Evolutionary conservation across 2,113 vertebrate species (phyloP).

Genomic region (Pagrus major): DNA sequence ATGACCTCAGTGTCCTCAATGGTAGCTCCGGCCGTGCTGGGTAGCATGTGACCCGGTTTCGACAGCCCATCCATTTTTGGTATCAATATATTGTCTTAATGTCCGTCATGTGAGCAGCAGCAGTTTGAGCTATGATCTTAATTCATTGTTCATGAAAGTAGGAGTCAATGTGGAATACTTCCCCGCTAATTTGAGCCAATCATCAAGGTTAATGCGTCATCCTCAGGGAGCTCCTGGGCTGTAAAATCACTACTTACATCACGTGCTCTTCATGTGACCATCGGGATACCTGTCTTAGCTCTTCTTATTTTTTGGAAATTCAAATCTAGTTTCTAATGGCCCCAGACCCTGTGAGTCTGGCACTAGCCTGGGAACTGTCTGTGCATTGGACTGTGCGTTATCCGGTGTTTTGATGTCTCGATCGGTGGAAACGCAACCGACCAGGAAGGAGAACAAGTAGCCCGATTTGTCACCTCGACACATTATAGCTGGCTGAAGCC

Average conservation of each 20-base stretch:
- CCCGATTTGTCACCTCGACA: slow-evolving; percentile 69
- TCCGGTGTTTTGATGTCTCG: slow-evolving; percentile 73
- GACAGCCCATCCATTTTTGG: slow-evolving; percentile 21
- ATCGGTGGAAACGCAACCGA: slow-evolving; percentile 57
- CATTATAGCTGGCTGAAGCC: slow-evolving; percentile 50
- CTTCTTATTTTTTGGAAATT: not conserved
- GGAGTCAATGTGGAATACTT: slow-evolving; percentile 29
- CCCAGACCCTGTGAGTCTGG: slow-evolving; percentile 33
- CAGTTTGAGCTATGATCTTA: not conserved
- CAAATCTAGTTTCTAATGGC: not conserved
- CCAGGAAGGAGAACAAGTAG: slow-evolving; percentile 53
- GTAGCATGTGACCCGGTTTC: slow-evolving; percentile 58
- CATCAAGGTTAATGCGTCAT: not conserved
- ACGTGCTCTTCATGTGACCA: slow-evolving; percentile 5
- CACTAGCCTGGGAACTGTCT: slow-evolving; percentile 46
- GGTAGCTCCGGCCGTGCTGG: too few relatives aligned
- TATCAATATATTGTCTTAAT: slow-evolving; percentile 35
- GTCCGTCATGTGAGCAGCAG: slow-evolving; percentile 50
- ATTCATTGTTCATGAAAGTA: slow-evolving; percentile 10
- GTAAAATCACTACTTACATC: not conserved
- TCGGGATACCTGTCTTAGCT: not conserved
- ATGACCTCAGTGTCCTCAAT: too few relatives aligned
- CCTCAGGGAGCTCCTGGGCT: not conserved
- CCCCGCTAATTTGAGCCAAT: slow-evolving; percentile 17
- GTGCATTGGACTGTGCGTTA: slow-evolving; percentile 43